These are phyloP conservation scores for Watsonalla cultraria DNA, from an alignment of 2,888 invertebrate genomes.

Conservation along the genomic window DNA sequence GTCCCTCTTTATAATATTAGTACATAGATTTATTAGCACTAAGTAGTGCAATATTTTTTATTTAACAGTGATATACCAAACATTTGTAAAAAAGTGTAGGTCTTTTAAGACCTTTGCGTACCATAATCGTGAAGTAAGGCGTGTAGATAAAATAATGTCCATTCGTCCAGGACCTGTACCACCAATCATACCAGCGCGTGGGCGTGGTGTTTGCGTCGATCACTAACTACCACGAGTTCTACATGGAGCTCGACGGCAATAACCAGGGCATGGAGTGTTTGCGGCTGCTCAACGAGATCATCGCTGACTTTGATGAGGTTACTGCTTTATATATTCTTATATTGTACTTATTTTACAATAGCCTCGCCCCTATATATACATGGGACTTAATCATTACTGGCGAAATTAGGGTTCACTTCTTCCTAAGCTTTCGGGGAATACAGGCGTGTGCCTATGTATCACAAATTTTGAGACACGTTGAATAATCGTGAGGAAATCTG, in stretches of 20 bases:
- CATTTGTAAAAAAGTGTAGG: too few species aligned
- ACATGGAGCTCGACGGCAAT: slow-evolving; percentile 94
- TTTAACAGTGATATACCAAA: too few species aligned
- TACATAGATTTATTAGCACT: too few species aligned
- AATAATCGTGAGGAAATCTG: too few species aligned
- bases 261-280: slow-evolving; percentile 95
- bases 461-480: too few species aligned
- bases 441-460: too few species aligned
- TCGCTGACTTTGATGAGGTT: slow-evolving; percentile 96
- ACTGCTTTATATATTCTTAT: slow-evolving; percentile 16
- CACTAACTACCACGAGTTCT: slow-evolving; percentile 96
- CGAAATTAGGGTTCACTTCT: neutral
- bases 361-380: too few species aligned
- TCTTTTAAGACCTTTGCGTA: neutral
- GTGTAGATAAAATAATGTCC: slow-evolving; percentile 20
- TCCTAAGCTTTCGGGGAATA: too few species aligned
- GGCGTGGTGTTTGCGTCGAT: slow-evolving; percentile 95
- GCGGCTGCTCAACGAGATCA: slow-evolving; percentile 92
- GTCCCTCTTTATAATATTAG: too few species aligned
- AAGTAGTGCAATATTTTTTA: too few species aligned
- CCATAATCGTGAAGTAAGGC: slow-evolving; percentile 23
- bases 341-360: too few species aligned
- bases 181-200: slow-evolving; percentile 93
- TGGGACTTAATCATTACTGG: neutral
- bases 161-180: slow-evolving; percentile 86